phyloP scores from a whole-genome alignment of 2,113 vertebrate genomes.

The Pluvianellus socialis region DNA sequence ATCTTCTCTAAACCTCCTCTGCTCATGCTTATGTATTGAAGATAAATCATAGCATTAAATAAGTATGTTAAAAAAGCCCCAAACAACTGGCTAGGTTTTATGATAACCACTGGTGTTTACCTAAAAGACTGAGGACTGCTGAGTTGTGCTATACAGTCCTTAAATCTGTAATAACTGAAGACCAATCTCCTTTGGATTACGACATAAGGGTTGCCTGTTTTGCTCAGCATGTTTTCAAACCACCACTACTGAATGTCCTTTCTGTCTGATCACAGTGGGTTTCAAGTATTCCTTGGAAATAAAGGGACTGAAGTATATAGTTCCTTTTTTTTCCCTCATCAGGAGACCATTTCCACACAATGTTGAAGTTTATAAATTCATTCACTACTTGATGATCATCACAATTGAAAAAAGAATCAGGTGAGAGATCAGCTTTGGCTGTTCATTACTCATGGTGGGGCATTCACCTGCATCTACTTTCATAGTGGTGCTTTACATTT shows the following conservation, averaged over 20 bases:
- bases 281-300: background rate
- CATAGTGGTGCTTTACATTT: background rate
- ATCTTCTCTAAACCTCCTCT: background rate
- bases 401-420: background rate
- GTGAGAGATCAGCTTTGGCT: background rate
- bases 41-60: background rate
- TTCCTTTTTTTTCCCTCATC: background rate
- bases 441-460: background rate
- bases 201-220: background rate
- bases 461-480: background rate
- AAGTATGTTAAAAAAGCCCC: background rate
- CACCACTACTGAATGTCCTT: accelerated
- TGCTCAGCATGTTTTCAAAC: background rate
- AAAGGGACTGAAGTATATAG: background rate
- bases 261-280: background rate
- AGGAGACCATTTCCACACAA: background rate
- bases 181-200: background rate
- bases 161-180: background rate
- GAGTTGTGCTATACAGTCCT: background rate
- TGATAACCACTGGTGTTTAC: background rate
- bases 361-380: background rate
- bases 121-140: background rate
- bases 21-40: background rate
- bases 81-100: background rate
- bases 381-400: background rate